phyloP scores from a whole-genome alignment of 2,888 invertebrate genomes.

The Hirtodrosophila histrioides region DNA sequence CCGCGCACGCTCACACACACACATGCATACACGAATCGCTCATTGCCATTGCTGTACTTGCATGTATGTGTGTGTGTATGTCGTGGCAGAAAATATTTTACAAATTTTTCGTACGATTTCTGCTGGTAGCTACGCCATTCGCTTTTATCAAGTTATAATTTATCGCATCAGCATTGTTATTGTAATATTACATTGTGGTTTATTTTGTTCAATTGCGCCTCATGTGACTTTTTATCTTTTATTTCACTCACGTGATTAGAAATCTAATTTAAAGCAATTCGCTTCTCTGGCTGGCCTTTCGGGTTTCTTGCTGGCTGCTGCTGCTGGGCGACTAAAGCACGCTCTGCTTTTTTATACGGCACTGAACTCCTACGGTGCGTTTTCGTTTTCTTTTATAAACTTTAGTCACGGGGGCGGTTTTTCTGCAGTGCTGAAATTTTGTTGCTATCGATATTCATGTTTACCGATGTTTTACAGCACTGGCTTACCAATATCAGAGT shows the following conservation, averaged over 20 bases:
- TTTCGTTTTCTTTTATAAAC: constrained; percentile 71
- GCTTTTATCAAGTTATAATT: constrained; percentile 8
- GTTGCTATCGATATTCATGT: constrained; percentile 29
- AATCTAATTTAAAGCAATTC: constrained; percentile 90
- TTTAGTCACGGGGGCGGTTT: constrained; percentile 71
- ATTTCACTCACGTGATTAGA: constrained; percentile 91
- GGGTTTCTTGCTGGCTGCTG: constrained; percentile 73
- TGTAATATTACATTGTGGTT: constrained; percentile 12
- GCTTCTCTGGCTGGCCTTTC: constrained; percentile 85
- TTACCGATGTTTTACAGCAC: constrained; percentile 5
- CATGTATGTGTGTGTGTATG: constrained; percentile 53
- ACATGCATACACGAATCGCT: constrained; percentile 16
- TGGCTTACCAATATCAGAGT: neutral
- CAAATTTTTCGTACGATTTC: constrained; percentile 35
- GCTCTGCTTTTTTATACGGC: constrained; percentile 69
- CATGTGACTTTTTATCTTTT: constrained; percentile 58
- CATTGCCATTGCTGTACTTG: constrained; percentile 48
- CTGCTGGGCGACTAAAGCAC: constrained; percentile 57
- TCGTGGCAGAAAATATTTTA: constrained; percentile 64
- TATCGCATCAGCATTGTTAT: constrained; percentile 66
- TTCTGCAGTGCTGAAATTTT: neutral
- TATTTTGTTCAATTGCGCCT: constrained; percentile 60
- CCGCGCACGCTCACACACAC: constrained; percentile 34
- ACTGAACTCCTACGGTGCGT: constrained; percentile 66
- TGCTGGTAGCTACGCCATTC: constrained; percentile 21